Evolutionary conservation across 1,140 invertebrate genomes (phyloP).

Genomic region (Drosophila bocki): DNA sequence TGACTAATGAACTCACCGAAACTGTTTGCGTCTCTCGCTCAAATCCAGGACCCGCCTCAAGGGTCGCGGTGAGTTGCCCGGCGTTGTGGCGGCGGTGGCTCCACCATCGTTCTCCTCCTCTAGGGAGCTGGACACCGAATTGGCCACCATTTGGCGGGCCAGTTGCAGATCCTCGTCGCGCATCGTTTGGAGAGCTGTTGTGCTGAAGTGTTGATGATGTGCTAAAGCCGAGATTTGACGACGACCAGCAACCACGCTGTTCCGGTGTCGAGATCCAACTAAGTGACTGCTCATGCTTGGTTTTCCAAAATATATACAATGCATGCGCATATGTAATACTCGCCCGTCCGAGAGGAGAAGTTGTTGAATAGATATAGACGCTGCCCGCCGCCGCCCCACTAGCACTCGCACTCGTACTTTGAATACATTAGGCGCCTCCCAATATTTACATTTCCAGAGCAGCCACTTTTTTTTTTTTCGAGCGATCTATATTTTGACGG

Average conservation of each 20-base stretch:
- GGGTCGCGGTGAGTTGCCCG: constrained; percentile 86
- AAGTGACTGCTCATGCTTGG: constrained; percentile 50
- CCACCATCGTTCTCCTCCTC: constrained; percentile 59
- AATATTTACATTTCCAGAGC: constrained; percentile 53
- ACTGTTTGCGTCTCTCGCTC: constrained; percentile 86
- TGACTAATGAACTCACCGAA: constrained; percentile 85
- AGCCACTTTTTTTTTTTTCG: constrained; percentile 58
- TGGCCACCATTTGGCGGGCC: constrained; percentile 88
- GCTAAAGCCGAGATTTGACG: constrained; percentile 15
- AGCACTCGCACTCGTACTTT: constrained; percentile 66
- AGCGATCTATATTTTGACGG: constrained; percentile 37
- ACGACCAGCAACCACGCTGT: constrained; percentile 45
- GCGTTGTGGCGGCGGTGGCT: constrained; percentile 64
- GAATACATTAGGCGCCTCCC: constrained; percentile 65
- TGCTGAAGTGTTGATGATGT: neutral
- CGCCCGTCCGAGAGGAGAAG: constrained; percentile 22
- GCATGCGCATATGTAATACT: constrained; percentile 60
- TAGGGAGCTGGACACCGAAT: constrained; percentile 85
- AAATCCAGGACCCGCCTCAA: constrained; percentile 85
- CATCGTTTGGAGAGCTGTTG: constrained; percentile 81
- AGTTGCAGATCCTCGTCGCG: constrained; percentile 89
- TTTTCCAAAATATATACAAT: constrained; percentile 74
- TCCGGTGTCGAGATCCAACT: constrained; percentile 59
- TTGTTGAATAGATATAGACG: constrained; percentile 14
- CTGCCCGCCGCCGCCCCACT: constrained; percentile 13